Base-by-base conservation (phyloP, 2,888 invertebrate genomes). In the Temnothorax unifasciatus region DNA sequence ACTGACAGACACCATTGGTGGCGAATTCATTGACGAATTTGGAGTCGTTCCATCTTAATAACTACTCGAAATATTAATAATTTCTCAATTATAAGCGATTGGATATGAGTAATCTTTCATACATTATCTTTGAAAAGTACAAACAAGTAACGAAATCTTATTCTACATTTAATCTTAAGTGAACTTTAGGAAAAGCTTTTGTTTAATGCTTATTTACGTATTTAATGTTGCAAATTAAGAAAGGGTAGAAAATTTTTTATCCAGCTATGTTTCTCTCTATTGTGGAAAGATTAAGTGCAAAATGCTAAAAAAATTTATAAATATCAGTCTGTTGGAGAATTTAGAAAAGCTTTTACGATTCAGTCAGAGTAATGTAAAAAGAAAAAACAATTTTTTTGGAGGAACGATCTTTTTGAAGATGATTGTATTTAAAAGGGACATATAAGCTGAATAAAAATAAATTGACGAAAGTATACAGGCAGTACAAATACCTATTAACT, bases 41-140 rank as follows among this genome's bases (percentile, higher is more conserved):
- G 29, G 77, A 77, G 29, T 77, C 21, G 18, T 21, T 47, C 44
- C 47, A 44, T 29, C 77, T 77, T 77, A 77, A 77, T 54, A 68
- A 68, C 44, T 57, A 68, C n/a, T 61, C 29, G 29, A 59, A 61
- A 54, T 77, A 77, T 77, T 2, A 77, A 68, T 68, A 66, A 66
- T 25, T 50, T 68, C 9, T 68, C 68, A 44, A 77, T 68, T 57
- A 68, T 63, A 76, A 76, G 21, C 18, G 44, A 34, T 66, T 77
- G n/a, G 68, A 77, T 77, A 57, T 68, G 29, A 68, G 3, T 57
- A 54, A 41, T 57, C 29, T 77, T n/a, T 29, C 29, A 9, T 57
- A 68, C 41, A 57, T 68, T 54, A 77, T 34, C 6, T 68, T 57
- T 66, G 15, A 57, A 54, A 29, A 38, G 6, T 77, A 52, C 13